A percentile compares a stretch with the other conserved stretches of the same genome.
Evolutionary conservation across 2,888 invertebrate genomes (phyloP).

Genomic region (Boloria euphrosyne): DNA sequence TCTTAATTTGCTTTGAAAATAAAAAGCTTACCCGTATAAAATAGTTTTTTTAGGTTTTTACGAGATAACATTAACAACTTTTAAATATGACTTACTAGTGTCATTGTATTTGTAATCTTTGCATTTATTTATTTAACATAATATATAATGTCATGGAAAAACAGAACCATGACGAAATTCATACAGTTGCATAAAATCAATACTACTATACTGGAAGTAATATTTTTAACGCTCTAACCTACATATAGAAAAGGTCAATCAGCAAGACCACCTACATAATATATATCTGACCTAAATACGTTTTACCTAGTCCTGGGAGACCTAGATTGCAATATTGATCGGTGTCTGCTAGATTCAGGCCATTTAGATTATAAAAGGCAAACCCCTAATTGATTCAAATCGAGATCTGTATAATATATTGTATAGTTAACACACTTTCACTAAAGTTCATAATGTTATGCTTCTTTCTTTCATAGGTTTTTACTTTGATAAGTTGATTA

Average conservation of each 20-base stretch:
- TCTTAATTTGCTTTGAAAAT: no score
- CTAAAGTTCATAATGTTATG: no score
- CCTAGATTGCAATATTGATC: constrained; percentile 41
- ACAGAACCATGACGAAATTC: not conserved
- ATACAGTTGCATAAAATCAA: constrained; percentile 17
- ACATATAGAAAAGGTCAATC: constrained; percentile 29
- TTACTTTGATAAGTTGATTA: no score
- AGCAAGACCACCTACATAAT: constrained; percentile 18
- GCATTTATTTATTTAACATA: not conserved
- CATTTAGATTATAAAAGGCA: not conserved
- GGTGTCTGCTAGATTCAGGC: constrained; percentile 5
- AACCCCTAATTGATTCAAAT: no score
- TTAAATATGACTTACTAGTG: no score
- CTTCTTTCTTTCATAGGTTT: no score
- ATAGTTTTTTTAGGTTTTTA: no score
- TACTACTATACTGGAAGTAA: constrained; percentile 14
- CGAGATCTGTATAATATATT: no score
- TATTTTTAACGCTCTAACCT: constrained; percentile 23
- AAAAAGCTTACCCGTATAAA: no score
- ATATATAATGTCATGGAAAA: not conserved
- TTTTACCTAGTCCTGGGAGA: constrained; percentile 34
- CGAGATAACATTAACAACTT: no score
- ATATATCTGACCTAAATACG: constrained; percentile 33
- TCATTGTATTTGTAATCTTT: not conserved
- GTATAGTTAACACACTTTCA: no score